These are phyloP conservation scores for Epinotia nisella DNA, from an alignment of 2,888 invertebrate genomes.

Conservation along the genomic window DNA sequence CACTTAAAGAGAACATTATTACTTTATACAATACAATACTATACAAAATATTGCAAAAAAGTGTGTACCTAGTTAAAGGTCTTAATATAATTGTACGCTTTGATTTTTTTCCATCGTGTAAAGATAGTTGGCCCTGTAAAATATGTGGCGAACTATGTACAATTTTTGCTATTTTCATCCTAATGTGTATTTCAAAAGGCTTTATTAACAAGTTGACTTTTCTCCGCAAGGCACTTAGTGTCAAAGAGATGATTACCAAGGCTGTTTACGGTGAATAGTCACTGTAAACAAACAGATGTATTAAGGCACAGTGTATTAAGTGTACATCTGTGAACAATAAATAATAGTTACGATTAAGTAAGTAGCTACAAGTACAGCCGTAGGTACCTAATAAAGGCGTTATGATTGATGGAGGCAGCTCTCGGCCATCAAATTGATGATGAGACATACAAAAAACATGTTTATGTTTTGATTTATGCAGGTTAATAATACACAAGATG, in stretches of 20 bases:
- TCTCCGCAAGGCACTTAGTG: not conserved
- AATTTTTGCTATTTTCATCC: too few species aligned
- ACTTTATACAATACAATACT: too few species aligned
- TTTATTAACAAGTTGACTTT: constrained; percentile 7
- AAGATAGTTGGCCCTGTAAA: too few species aligned
- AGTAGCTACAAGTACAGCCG: not conserved
- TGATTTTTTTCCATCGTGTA: too few species aligned
- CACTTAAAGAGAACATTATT: constrained; percentile 4
- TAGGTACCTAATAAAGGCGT: constrained; percentile 7
- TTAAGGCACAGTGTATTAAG: too few species aligned
- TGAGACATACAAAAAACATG: constrained; percentile 8
- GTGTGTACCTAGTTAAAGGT: too few species aligned
- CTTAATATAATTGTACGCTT: too few species aligned
- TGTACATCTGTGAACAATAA: not conserved
- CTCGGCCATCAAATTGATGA: constrained; percentile 3
- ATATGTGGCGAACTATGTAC: too few species aligned
- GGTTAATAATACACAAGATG: constrained; percentile 6
- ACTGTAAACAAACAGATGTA: not conserved
- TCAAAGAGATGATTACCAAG: not conserved
- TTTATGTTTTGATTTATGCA: constrained; percentile 7
- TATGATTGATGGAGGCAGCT: constrained; percentile 30
- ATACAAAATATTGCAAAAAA: too few species aligned
- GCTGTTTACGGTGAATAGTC: not conserved
- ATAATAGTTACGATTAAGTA: not conserved
- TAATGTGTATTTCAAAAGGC: not conserved